Conservation (phyloP, 2,797 vertebrate genomes). For the Enteromius treurensis region DNA sequence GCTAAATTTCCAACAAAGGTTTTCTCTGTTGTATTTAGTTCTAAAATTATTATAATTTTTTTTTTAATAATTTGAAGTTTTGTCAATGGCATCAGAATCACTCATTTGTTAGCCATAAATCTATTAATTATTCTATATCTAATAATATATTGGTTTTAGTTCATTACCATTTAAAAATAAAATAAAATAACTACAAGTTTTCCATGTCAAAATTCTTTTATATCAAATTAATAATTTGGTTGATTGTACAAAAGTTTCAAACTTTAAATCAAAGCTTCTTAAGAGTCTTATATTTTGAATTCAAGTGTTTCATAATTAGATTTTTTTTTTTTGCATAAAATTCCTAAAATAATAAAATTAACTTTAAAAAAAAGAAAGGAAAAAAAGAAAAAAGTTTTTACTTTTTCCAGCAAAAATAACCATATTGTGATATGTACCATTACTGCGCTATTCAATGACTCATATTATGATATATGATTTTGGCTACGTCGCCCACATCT, state of each 20-base stretch:
- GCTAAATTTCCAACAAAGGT: neutral
- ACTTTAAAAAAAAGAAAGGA: too few relatives aligned
- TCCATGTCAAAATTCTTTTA: neutral
- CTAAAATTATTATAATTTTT: neutral
- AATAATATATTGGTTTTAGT: neutral
- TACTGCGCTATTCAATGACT: slow-evolving; percentile 1
- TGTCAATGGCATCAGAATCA: neutral
- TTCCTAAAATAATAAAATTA: neutral
- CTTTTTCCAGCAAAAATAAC: neutral
- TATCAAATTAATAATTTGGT: neutral
- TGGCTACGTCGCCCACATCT: neutral
- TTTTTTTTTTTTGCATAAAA: neutral
- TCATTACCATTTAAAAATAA: neutral
- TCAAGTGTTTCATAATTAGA: neutral
- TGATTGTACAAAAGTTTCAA: neutral
- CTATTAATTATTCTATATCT: neutral
- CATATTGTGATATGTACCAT: neutral
- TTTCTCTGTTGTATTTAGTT: neutral
- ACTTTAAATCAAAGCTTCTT: neutral
- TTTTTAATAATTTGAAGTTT: neutral
- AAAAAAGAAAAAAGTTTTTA: too few relatives aligned
- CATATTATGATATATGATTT: neutral
- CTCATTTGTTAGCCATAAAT: neutral
- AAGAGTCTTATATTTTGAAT: neutral
- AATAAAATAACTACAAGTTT: neutral